Percentiles rank a stretch among this genome's conserved stretches.
Conservation (phyloP, 2,797 vertebrate species). For the Oceanodroma leucorhoa region DNA sequence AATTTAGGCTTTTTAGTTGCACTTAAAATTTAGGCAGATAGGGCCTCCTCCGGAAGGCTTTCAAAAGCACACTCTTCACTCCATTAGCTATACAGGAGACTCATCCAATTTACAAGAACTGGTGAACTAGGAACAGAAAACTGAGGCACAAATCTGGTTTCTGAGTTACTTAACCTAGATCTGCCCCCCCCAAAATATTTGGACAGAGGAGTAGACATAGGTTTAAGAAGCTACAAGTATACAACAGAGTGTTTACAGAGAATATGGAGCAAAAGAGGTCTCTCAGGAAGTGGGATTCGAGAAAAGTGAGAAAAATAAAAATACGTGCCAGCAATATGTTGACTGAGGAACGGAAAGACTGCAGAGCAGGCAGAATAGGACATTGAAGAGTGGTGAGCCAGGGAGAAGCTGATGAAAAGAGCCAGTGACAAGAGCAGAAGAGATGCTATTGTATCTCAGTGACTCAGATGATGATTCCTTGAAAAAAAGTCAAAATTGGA, state of each 20-base stretch:
- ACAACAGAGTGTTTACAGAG: background rate
- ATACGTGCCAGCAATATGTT: background rate
- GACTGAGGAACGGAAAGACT: background rate
- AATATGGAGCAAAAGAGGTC: background rate
- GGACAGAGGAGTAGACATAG: background rate
- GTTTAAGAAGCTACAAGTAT: background rate
- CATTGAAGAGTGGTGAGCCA: background rate
- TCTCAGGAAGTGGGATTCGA: background rate
- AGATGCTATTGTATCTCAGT: background rate
- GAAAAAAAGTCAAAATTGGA: background rate
- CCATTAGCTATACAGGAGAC: background rate
- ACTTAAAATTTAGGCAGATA: background rate
- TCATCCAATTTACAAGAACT: background rate
- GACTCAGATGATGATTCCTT: background rate
- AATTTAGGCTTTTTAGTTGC: background rate
- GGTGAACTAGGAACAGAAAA: background rate
- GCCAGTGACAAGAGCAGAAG: background rate
- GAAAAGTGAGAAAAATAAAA: background rate
- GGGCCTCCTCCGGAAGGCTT: background rate
- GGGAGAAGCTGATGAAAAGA: background rate
- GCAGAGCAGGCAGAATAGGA: background rate
- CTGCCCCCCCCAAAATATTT: rapidly evolving
- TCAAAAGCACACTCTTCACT: background rate
- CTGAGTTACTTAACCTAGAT: background rate
- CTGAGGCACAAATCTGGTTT: background rate